Base-by-base conservation (phyloP, 2,113 vertebrate genomes). In the Sinocyclocheilus anophthalmus region DNA sequence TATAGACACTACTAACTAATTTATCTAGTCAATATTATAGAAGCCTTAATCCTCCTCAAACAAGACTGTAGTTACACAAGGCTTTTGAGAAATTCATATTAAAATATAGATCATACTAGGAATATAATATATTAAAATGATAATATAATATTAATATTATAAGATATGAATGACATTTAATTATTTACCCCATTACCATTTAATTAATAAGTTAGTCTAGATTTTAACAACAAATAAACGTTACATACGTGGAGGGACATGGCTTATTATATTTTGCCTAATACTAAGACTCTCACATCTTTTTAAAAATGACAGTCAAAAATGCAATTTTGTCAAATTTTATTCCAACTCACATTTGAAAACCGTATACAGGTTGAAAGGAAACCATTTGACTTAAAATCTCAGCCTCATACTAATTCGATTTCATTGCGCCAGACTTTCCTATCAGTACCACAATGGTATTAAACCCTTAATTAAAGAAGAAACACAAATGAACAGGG, bases 401-500 rank as follows among this genome's bases (percentile, higher is more conserved):
- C 6, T 45, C 37, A 22, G 10, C 9, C 22, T 63, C 22, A 63
- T 3, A n/a, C 22, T 3, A 63, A 63, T 63, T 63, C 0, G 7
- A 24, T 76, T 50, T 76, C 22, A 50, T 26, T 76, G n/a, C 1
- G 13, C 42, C 18, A 12, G 18, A 2, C 37, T n/a, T 42, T 72
- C 33, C 69, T 73, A n/a, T 72, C 20, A 42, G 37, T 73, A 5
- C 69, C 10, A 3, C 78, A 65, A 45, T 81, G 11, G 4, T 45
- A 81, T 65, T n/a, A 65, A 48, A 26, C 22, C 39, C 5, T 24
- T 26, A n/a, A 81, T 65, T 79, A 81, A 45, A 81, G 73, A 76
- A 76, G 7, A 65, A 63, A 63, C 13, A 65, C 61, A 24, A 18
- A n/a, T 81, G 37, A 81, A 65, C 6, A 48, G 55, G 4, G 37